phyloP scores from a whole-genome alignment of 2,797 vertebrate species.

The Halcyon chelicuti region DNA sequence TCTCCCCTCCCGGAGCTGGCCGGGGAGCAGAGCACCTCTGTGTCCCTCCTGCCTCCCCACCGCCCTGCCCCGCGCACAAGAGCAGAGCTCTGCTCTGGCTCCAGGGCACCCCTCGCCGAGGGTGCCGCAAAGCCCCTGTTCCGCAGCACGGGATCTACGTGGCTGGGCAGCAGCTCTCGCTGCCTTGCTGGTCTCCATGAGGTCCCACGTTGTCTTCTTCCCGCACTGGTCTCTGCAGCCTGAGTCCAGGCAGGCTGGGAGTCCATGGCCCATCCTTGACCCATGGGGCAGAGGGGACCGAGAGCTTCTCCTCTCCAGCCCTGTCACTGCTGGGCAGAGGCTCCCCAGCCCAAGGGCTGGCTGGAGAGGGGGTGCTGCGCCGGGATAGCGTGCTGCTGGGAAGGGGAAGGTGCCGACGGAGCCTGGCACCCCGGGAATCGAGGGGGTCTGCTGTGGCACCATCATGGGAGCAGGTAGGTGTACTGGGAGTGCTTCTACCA shows the following conservation, averaged over 20 bases:
- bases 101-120: background rate
- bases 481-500: accelerated
- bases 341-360: accelerated
- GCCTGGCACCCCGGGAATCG: background rate
- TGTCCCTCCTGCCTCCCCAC: background rate
- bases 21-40: background rate
- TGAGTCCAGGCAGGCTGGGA: background rate
- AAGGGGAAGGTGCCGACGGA: background rate
- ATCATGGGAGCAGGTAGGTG: background rate
- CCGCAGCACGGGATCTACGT: accelerated
- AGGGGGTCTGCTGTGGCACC: background rate
- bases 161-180: background rate
- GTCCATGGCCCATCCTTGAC: background rate
- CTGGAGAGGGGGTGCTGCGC: too few species aligned
- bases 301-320: background rate
- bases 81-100: accelerated
- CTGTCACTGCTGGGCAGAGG: background rate
- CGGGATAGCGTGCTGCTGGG: background rate
- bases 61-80: background rate
- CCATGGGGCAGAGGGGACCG: accelerated
- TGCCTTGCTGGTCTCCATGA: background rate
- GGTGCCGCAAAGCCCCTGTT: background rate
- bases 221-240: background rate
- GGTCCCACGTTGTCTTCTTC: accelerated
- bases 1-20: background rate